These are phyloP conservation scores for Grallaria varia DNA, from an alignment of 2,113 vertebrate species.

Conservation along the genomic window DNA sequence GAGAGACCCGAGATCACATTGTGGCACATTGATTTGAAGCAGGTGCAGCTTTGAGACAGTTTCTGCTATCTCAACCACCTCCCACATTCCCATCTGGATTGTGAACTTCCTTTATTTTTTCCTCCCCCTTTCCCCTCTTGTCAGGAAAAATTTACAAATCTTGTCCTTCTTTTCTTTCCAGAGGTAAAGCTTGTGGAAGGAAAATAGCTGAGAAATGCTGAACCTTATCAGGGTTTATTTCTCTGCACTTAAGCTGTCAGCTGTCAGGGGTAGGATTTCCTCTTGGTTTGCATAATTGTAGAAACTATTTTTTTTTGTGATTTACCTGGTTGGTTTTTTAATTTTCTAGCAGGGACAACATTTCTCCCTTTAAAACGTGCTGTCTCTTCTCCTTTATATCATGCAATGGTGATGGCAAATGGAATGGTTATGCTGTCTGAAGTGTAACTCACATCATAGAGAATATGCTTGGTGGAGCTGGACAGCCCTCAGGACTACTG, in stretches of 20 bases:
- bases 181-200: constrained; percentile 24
- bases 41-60: constrained; percentile 33
- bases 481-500: background rate
- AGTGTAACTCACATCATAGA: background rate
- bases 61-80: constrained; percentile 57
- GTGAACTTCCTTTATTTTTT: constrained; percentile 3
- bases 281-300: background rate
- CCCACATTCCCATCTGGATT: constrained; percentile 56
- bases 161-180: constrained; percentile 54
- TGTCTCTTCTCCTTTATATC: background rate
- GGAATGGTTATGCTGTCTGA: background rate
- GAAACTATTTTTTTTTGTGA: background rate
- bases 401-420: background rate
- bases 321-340: background rate
- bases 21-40: constrained; percentile 31
- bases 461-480: background rate
- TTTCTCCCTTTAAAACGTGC: background rate
- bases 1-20: constrained; percentile 9
- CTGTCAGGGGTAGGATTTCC: background rate
- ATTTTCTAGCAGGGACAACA: background rate
- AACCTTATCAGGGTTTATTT: constrained; percentile 18
- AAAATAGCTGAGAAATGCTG: background rate
- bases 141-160: constrained; percentile 50
- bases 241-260: background rate
- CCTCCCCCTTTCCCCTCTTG: constrained; percentile 1